Percentiles rank a stretch among this genome's conserved stretches.
phyloP scores from a whole-genome alignment of 2,113 vertebrate species.

The Petrocephalus zakoni region DNA sequence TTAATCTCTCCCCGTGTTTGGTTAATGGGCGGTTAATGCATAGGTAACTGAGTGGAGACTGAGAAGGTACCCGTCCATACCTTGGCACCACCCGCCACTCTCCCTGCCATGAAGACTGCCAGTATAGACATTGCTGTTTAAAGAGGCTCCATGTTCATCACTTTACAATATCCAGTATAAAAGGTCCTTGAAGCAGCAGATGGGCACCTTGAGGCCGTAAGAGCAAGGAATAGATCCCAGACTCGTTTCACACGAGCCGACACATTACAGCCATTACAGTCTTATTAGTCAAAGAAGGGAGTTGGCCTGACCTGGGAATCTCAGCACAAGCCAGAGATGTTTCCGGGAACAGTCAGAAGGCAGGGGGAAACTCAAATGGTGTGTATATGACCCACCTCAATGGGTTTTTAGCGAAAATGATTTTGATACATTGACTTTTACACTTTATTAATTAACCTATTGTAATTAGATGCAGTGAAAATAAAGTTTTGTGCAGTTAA shows the following conservation, averaged over 20 bases:
- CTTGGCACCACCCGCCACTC: neutral
- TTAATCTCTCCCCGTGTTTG: constrained; percentile 27
- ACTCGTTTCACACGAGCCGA: constrained; percentile 35
- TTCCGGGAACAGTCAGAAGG: constrained; percentile 17
- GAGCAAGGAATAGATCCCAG: constrained; percentile 52
- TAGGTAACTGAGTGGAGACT: neutral
- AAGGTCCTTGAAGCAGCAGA: constrained; percentile 29
- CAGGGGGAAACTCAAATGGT: constrained; percentile 34
- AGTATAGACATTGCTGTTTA: neutral
- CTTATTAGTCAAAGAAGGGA: constrained; percentile 31
- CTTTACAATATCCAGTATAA: constrained; percentile 4
- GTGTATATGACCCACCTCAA: constrained; percentile 30
- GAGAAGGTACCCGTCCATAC: neutral
- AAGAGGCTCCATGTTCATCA: constrained; percentile 14
- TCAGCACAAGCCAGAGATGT: constrained; percentile 55
- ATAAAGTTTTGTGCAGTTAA: neutral
- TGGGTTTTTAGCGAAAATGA: neutral
- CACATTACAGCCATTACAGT: constrained; percentile 42
- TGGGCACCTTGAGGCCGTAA: constrained; percentile 41
- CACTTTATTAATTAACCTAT: neutral
- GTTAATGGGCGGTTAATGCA: constrained; percentile 15
- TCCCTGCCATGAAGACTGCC: neutral
- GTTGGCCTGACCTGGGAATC: constrained; percentile 48
- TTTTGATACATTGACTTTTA: neutral
- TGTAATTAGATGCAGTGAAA: neutral